Conservation (phyloP, 2,888 invertebrate genomes). For the Noctua janthina region DNA sequence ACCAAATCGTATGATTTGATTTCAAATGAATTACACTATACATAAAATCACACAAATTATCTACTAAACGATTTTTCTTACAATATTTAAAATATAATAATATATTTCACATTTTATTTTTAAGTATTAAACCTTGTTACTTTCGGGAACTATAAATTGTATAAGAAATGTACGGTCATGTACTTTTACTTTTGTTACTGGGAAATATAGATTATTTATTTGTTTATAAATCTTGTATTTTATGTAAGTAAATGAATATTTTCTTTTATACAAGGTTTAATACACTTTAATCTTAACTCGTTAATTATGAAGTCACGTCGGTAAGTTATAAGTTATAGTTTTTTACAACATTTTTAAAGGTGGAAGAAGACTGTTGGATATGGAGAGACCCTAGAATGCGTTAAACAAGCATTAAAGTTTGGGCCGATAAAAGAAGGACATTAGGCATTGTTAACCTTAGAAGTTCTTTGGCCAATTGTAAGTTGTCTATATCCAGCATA, state of each 20-base stretch:
- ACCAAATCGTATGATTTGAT: constrained; percentile 68
- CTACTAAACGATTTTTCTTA: constrained; percentile 62
- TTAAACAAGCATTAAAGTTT: neutral
- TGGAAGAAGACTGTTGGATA: constrained; percentile 1
- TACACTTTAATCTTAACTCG: constrained; percentile 30
- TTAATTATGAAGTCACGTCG: constrained; percentile 45
- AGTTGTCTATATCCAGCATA: constrained; percentile 4
- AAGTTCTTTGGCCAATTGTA: neutral
- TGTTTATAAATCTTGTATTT: constrained; percentile 10
- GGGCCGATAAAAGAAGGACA: neutral
- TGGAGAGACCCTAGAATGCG: neutral
- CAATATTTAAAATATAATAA: constrained; percentile 51
- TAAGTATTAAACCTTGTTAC: constrained; percentile 36
- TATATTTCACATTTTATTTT: constrained; percentile 49
- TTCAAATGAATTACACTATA: constrained; percentile 63
- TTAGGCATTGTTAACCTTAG: neutral
- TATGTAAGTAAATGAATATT: constrained; percentile 1
- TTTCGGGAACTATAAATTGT: constrained; percentile 33
- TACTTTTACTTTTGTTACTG: constrained; percentile 14
- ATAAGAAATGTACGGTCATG: constrained; percentile 12
- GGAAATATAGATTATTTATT: constrained; percentile 6
- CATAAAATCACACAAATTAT: constrained; percentile 68
- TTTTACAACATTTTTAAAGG: constrained; percentile 14
- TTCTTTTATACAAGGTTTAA: constrained; percentile 31
- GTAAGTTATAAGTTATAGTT: constrained; percentile 18